A percentile compares a stretch with the other conserved stretches of the same genome.
Conservation (phyloP, 2,797 vertebrate species). For the Anomalospiza imberbis region DNA sequence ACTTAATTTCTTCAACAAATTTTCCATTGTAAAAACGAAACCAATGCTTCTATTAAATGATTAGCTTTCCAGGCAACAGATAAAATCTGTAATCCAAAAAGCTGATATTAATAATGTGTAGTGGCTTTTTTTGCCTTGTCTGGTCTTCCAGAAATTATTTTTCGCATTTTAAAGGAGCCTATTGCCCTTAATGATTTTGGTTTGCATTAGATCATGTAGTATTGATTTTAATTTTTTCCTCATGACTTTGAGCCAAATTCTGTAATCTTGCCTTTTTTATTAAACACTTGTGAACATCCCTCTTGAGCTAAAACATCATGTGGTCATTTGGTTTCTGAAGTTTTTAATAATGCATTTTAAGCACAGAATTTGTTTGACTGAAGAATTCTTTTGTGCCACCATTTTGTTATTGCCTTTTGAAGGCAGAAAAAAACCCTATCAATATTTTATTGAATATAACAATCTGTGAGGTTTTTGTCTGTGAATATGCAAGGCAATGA, state of each 20-base stretch:
- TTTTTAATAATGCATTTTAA: conserved; percentile 27
- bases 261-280: background rate
- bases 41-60: background rate
- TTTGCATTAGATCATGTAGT: background rate
- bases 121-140: background rate
- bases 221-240: conserved; percentile 11
- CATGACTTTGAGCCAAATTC: background rate
- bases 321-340: background rate
- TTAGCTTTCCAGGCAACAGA: background rate
- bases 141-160: conserved; percentile 8
- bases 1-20: background rate
- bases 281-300: background rate
- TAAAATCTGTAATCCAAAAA: background rate
- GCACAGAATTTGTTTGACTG: background rate
- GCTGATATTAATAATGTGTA: background rate
- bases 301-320: background rate
- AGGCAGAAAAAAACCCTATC: conserved; percentile 4
- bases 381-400: conserved; percentile 4
- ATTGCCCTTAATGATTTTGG: background rate
- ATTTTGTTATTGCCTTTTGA: conserved; percentile 12
- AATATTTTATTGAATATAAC: conserved; percentile 47
- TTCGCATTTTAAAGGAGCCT: background rate
- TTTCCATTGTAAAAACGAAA: background rate
- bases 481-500: conserved; percentile 1
- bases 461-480: background rate